Evolutionary conservation across 2,888 invertebrate species (phyloP).

Genomic region (Aphrophora alni): DNA sequence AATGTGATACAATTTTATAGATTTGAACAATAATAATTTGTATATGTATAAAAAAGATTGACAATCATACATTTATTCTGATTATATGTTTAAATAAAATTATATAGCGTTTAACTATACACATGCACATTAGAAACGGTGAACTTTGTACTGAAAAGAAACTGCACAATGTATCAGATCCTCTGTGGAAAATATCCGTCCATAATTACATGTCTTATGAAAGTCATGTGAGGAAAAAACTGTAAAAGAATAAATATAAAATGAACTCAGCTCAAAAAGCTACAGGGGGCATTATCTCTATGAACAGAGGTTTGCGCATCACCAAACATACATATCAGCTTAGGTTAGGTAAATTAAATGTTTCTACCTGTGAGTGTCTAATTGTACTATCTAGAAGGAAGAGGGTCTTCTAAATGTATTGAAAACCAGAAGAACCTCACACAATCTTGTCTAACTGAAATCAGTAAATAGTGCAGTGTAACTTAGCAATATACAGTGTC

Average conservation of each 20-base stretch:
- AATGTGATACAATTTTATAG: constrained; percentile 2
- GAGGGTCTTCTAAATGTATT: constrained; percentile 37
- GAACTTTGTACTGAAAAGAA: neutral
- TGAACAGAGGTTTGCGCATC: constrained; percentile 46
- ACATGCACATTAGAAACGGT: neutral
- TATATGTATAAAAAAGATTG: constrained; percentile 1
- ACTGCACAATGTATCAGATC: constrained; percentile 31
- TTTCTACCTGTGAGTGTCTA: constrained; percentile 43
- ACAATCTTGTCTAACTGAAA: constrained; percentile 7
- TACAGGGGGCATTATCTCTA: constrained; percentile 48
- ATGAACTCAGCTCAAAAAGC: constrained; percentile 49
- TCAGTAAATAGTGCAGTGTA: constrained; percentile 16
- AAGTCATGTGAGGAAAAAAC: constrained; percentile 37
- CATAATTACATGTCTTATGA: constrained; percentile 47
- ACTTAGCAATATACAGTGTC: constrained; percentile 43
- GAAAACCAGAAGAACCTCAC: constrained; percentile 28
- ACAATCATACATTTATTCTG: constrained; percentile 23
- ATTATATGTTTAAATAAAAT: constrained; percentile 11
- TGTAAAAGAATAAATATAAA: constrained; percentile 43
- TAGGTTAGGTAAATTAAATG: constrained; percentile 49
- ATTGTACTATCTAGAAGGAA: constrained; percentile 32
- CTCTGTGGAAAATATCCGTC: constrained; percentile 51
- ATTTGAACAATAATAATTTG: neutral
- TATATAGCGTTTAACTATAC: constrained; percentile 6
- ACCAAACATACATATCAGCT: constrained; percentile 51